phyloP scores from a whole-genome alignment of 2,113 vertebrate species.

The Grammomys surdaster region DNA sequence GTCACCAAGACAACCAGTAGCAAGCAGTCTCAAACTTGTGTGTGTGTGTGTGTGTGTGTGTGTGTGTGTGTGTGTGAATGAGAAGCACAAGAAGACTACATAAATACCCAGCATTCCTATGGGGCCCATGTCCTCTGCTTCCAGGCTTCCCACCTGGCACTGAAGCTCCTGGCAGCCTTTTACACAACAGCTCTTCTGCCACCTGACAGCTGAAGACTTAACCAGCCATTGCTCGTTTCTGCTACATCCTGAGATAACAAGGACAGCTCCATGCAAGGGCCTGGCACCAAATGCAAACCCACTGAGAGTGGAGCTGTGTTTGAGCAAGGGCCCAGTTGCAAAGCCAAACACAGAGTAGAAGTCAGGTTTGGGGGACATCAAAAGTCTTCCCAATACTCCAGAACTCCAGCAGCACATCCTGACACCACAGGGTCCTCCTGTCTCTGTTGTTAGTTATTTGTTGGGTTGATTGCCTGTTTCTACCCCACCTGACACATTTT shows the following conservation, averaged over 20 bases:
- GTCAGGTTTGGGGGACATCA: fast-evolving
- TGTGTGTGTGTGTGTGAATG: too few species aligned
- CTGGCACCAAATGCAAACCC: not conserved
- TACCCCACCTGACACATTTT: not conserved
- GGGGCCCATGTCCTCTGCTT: not conserved
- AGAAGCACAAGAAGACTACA: not conserved
- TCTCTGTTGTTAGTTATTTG: not conserved
- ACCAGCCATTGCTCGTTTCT: not conserved
- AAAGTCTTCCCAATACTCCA: not conserved
- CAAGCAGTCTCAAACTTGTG: not conserved
- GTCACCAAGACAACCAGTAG: not conserved
- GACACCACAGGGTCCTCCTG: fast-evolving
- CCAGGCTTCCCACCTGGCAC: not conserved
- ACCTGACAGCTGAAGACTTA: conserved; percentile 65
- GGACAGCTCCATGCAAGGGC: conserved; percentile 1
- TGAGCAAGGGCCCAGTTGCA: not conserved
- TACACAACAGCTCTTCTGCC: conserved; percentile 36
- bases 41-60: too few species aligned
- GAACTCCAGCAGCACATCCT: not conserved
- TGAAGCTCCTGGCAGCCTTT: not conserved
- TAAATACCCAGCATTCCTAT: not conserved
- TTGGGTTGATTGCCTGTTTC: not conserved
- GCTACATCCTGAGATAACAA: not conserved
- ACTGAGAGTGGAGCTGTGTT: not conserved
- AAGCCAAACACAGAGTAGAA: not conserved